Evolutionary conservation across 2,113 vertebrate genomes (phyloP).

Genomic region (Platycercus adscitus): DNA sequence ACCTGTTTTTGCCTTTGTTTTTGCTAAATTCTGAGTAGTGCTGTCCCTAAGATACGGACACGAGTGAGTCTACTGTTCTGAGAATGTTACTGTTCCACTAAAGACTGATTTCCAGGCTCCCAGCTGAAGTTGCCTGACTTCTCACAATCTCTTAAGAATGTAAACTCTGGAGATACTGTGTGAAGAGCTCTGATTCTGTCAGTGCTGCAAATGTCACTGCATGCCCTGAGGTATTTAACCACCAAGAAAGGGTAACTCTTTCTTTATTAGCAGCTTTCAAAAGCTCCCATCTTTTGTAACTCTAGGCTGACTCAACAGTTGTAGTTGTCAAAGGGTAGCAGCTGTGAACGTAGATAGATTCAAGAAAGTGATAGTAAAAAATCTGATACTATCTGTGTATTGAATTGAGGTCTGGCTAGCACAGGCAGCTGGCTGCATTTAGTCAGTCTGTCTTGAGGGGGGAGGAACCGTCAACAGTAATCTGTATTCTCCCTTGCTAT

Average conservation of each 20-base stretch:
- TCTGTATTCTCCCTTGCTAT: not conserved
- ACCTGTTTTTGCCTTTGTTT: not conserved
- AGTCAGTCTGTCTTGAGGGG: not conserved
- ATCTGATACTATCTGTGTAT: not conserved
- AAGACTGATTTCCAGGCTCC: not conserved
- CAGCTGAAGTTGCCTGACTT: not conserved
- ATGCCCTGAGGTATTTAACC: not conserved
- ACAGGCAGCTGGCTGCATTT: not conserved
- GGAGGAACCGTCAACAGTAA: not conserved
- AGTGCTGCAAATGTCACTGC: not conserved
- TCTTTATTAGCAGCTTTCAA: not conserved
- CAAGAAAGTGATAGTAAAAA: not conserved
- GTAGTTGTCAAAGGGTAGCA: not conserved
- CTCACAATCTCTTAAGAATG: not conserved
- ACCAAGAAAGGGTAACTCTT: not conserved
- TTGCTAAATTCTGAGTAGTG: not conserved
- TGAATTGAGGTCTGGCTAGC: not conserved
- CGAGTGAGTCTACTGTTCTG: not conserved
- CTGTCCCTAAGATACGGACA: not conserved
- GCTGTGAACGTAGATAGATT: not conserved
- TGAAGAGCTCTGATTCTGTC: not conserved
- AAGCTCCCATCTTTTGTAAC: not conserved
- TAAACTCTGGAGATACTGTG: not conserved
- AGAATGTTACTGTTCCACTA: not conserved
- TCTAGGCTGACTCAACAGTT: not conserved